Conservation (phyloP, 2,888 invertebrate genomes). For the Diploptera punctata region DNA sequence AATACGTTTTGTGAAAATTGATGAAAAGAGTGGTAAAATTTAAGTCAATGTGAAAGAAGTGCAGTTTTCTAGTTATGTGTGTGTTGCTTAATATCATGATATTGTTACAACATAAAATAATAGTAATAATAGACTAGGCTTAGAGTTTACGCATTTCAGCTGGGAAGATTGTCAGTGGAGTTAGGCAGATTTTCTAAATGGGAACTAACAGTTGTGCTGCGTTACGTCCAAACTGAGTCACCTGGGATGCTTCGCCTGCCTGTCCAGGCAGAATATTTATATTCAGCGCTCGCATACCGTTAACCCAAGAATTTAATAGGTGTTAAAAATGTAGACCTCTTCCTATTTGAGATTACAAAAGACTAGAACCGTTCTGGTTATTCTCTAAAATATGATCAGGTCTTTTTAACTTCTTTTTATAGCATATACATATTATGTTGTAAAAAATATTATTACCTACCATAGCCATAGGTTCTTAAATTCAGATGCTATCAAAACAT, state of each 20-base stretch:
- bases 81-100: no score
- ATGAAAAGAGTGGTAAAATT: no score
- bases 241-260: neutral
- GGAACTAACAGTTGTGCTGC: no score
- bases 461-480: neutral
- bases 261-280: neutral
- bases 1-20: no score
- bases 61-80: no score
- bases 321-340: slow-evolving; percentile 7
- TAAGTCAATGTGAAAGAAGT: no score
- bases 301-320: slow-evolving; percentile 8
- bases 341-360: neutral
- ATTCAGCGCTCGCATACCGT: neutral
- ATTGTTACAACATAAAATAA: no score
- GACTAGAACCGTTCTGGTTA: neutral
- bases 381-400: neutral
- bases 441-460: neutral
- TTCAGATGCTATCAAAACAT: neutral
- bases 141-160: no score
- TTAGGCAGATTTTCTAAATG: no score
- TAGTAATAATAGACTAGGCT: no score
- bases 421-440: neutral
- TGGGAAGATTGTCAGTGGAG: no score
- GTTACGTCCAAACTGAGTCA: neutral
- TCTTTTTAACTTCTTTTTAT: neutral